Conservation (phyloP, 2,888 invertebrate genomes). For the Sisyra terminalis region DNA sequence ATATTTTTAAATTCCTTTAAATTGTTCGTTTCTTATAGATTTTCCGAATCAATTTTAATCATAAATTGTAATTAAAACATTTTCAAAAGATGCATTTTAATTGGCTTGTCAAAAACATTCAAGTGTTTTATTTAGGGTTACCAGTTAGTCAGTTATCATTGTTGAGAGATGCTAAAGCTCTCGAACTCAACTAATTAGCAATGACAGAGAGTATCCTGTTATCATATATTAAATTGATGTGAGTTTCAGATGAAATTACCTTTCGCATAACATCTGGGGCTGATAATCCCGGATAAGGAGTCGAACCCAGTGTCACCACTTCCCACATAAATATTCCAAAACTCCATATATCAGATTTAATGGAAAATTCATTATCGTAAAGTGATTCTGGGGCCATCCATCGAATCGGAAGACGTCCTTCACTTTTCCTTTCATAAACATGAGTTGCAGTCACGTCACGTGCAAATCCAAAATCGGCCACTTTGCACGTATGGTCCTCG, state of each 20-base stretch:
- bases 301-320: constrained; percentile 86
- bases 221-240: too few species aligned
- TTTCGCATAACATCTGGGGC: constrained; percentile 83
- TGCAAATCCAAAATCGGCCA: constrained; percentile 89
- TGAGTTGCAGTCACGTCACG: constrained; percentile 77
- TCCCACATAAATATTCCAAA: constrained; percentile 93
- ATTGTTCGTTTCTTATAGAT: too few species aligned
- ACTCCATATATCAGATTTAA: constrained; percentile 92
- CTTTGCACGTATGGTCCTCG: constrained; percentile 77
- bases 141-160: too few species aligned
- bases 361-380: constrained; percentile 85
- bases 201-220: too few species aligned
- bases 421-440: constrained; percentile 75
- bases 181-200: too few species aligned
- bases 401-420: constrained; percentile 47
- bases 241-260: constrained; percentile 29
- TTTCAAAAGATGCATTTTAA: too few species aligned
- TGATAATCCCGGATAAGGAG: constrained; percentile 85
- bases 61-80: too few species aligned
- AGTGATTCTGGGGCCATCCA: constrained; percentile 97
- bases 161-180: too few species aligned
- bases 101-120: too few species aligned
- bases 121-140: too few species aligned
- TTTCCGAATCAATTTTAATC: too few species aligned
- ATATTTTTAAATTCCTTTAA: too few species aligned